Evolutionary conservation across 2,797 vertebrate genomes (phyloP).

Genomic region (Thunnus albacares): DNA sequence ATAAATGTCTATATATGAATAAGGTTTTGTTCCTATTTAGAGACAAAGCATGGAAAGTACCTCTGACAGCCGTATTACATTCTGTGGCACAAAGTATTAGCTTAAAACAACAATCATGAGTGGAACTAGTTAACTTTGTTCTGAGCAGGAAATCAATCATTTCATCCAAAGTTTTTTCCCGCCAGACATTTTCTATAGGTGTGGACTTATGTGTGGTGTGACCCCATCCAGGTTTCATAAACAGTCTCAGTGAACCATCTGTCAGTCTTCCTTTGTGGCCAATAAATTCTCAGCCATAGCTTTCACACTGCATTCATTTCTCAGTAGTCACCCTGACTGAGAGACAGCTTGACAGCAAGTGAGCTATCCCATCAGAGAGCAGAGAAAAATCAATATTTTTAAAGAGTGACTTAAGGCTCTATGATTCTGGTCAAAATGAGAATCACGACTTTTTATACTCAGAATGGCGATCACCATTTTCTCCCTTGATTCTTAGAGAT

Average conservation of each 20-base stretch:
- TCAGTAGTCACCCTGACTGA: conserved; percentile 45
- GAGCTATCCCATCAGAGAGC: conserved; percentile 44
- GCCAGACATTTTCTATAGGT: neutral
- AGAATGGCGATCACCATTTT: neutral
- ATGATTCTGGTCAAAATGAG: too few relatives aligned
- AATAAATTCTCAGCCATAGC: conserved; percentile 35
- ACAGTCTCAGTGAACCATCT: conserved; percentile 39
- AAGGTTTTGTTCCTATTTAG: too few relatives aligned
- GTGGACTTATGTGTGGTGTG: neutral
- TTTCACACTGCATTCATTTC: conserved; percentile 20
- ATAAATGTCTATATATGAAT: too few relatives aligned
- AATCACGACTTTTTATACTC: too few relatives aligned
- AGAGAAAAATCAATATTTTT: conserved; percentile 52
- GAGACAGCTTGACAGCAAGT: conserved; percentile 54
- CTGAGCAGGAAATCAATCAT: neutral
- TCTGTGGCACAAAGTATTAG: neutral
- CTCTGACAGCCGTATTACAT: neutral
- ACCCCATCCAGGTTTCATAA: conserved; percentile 30
- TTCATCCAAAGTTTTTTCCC: neutral
- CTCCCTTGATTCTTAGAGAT: neutral
- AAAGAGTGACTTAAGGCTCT: conserved; percentile 12
- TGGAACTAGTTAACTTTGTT: neutral
- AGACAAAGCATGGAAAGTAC: neutral
- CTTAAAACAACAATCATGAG: neutral
- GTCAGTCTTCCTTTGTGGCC: conserved; percentile 38